A percentile compares a stretch with the other conserved stretches of the same genome.
These are phyloP conservation scores for Macrophya alboannulata DNA, from an alignment of 2,888 invertebrate species.

Conservation along the genomic window DNA sequence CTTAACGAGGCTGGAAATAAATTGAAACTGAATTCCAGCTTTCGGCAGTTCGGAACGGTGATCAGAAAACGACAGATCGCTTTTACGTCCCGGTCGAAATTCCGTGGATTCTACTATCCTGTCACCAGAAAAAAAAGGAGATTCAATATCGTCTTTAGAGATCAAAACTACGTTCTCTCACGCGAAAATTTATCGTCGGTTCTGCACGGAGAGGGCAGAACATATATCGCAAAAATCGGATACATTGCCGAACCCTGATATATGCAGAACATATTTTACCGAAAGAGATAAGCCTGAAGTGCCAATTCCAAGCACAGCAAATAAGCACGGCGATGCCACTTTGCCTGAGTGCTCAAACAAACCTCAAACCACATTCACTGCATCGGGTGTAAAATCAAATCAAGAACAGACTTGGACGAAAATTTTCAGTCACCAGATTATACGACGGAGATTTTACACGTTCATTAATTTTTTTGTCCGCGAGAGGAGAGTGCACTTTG, in stretches of 20 bases:
- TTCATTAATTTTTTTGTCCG: neutral
- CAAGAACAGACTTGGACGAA: neutral
- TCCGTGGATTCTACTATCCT: neutral
- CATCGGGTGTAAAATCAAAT: conserved; percentile 22
- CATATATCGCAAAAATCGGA: neutral
- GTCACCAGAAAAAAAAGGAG: neutral
- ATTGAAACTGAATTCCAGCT: neutral
- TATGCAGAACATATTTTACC: conserved; percentile 4
- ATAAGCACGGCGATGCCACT: neutral
- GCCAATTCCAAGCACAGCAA: neutral
- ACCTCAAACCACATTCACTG: neutral
- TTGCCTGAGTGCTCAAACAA: neutral
- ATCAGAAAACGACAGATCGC: neutral
- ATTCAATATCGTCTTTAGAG: neutral
- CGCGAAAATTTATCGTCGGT: neutral
- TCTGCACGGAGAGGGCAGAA: neutral
- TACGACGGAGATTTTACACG: neutral
- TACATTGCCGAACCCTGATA: neutral
- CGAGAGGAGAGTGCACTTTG: neutral
- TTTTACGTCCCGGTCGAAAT: neutral
- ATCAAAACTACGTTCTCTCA: conserved; percentile 5
- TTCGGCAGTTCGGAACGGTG: neutral
- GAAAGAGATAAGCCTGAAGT: neutral
- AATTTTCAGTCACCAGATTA: neutral
- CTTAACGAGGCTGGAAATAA: neutral